These are phyloP conservation scores for Thereva nobilitata DNA, from an alignment of 2,888 invertebrate species.

Conservation along the genomic window DNA sequence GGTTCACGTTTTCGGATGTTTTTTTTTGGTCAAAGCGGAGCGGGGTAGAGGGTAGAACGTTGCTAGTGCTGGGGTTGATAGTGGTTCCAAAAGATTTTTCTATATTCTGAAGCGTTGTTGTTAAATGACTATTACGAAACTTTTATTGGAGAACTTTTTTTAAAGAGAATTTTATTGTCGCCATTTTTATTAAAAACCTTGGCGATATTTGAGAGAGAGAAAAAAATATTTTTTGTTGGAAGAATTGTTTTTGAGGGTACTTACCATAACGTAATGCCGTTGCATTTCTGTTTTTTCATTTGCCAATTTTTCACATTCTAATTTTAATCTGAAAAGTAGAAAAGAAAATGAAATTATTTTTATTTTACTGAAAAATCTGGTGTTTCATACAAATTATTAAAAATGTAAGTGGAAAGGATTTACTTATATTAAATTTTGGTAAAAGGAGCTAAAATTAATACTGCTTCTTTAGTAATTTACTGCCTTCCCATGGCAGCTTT, in stretches of 20 bases:
- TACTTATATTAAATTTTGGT: no score
- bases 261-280: slow-evolving; percentile 98
- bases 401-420: background rate
- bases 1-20: slow-evolving; percentile 32
- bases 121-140: no score
- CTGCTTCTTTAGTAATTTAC: no score
- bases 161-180: slow-evolving; percentile 33
- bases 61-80: slow-evolving; percentile 21
- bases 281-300: slow-evolving; percentile 99
- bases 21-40: slow-evolving; percentile 16
- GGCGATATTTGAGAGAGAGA: background rate
- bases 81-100: background rate
- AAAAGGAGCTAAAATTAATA: no score
- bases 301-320: slow-evolving; percentile 96
- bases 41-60: slow-evolving; percentile 36
- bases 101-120: no score
- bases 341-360: slow-evolving; percentile 28
- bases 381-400: background rate
- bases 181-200: slow-evolving; percentile 3
- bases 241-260: slow-evolving; percentile 48
- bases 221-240: background rate
- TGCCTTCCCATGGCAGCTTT: no score
- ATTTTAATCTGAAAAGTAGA: slow-evolving; percentile 78
- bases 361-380: background rate
- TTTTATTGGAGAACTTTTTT: no score